Conservation (phyloP, 1,140 invertebrate species). For the Drosophila prosaltans region DNA sequence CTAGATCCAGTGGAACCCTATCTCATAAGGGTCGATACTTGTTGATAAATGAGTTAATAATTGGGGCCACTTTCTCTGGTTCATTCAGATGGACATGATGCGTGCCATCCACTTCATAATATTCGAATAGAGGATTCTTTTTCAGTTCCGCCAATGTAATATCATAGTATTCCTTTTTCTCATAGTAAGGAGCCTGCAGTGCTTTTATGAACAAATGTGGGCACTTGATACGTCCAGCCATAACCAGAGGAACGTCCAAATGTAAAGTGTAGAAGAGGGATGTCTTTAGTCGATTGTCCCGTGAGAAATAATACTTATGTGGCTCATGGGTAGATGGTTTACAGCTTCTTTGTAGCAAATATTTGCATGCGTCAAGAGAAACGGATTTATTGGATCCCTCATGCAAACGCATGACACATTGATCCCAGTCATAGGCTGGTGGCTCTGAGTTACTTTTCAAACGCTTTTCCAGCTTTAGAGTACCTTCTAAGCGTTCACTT, state of each 20-base stretch:
- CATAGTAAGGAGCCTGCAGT: slow-evolving; percentile 84
- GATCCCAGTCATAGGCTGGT: slow-evolving; percentile 86
- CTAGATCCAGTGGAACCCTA: neutral
- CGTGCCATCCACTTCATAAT: slow-evolving; percentile 87
- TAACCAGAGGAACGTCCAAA: slow-evolving; percentile 84
- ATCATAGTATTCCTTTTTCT: slow-evolving; percentile 84
- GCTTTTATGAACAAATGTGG: slow-evolving; percentile 87
- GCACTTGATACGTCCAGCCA: slow-evolving; percentile 84
- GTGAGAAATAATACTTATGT: slow-evolving; percentile 86
- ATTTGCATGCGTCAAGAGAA: slow-evolving; percentile 84
- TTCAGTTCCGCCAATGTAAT: slow-evolving; percentile 85
- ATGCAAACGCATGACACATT: slow-evolving; percentile 85
- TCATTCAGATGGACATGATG: slow-evolving; percentile 91
- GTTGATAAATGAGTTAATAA: slow-evolving; percentile 86
- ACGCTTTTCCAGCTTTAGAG: slow-evolving; percentile 83
- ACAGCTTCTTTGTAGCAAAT: slow-evolving; percentile 85
- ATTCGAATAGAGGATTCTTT: slow-evolving; percentile 85
- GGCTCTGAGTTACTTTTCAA: slow-evolving; percentile 83
- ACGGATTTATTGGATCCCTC: slow-evolving; percentile 84
- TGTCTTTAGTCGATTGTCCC: slow-evolving; percentile 85
- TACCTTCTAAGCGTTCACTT: slow-evolving; percentile 82
- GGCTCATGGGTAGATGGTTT: slow-evolving; percentile 84
- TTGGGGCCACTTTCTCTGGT: slow-evolving; percentile 85
- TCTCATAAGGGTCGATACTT: slow-evolving; percentile 82
- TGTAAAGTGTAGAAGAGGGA: slow-evolving; percentile 83